Evolutionary conservation across 2,113 vertebrate genomes (phyloP).

Genomic region (Pavo muticus): DNA sequence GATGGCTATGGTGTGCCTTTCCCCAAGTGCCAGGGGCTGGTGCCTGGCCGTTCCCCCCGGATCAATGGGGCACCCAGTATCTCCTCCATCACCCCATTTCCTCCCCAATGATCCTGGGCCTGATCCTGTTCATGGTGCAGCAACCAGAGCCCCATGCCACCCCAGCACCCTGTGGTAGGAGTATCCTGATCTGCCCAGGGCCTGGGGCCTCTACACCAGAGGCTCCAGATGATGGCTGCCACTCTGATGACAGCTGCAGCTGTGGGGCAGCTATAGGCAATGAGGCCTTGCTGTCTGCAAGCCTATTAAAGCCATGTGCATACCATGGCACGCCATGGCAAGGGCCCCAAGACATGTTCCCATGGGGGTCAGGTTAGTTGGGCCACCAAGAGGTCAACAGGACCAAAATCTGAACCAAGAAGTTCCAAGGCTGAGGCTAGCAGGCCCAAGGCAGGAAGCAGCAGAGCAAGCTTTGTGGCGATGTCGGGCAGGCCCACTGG

Average conservation of each 20-base stretch:
- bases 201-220: not conserved
- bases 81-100: not conserved
- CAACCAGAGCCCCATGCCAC: not conserved
- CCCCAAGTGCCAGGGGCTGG: not conserved
- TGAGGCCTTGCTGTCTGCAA: accelerated
- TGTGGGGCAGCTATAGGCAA: not conserved
- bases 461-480: slow-evolving; percentile 41
- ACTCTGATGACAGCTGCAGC: not conserved
- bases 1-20: not conserved
- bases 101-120: not conserved
- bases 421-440: not conserved
- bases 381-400: not conserved
- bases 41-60: not conserved
- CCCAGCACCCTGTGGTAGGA: not conserved
- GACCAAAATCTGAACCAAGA: not conserved
- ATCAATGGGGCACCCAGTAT: not conserved
- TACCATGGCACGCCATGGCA: accelerated
- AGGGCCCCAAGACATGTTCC: accelerated
- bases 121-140: not conserved
- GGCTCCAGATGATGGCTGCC: not conserved
- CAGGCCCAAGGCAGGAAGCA: not conserved
- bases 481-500: slow-evolving; percentile 2
- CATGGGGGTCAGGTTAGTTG: not conserved
- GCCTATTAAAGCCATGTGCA: not conserved
- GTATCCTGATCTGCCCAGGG: not conserved